phyloP scores from a whole-genome alignment of 2,113 vertebrate species.

The Bolborhynchus lineola region DNA sequence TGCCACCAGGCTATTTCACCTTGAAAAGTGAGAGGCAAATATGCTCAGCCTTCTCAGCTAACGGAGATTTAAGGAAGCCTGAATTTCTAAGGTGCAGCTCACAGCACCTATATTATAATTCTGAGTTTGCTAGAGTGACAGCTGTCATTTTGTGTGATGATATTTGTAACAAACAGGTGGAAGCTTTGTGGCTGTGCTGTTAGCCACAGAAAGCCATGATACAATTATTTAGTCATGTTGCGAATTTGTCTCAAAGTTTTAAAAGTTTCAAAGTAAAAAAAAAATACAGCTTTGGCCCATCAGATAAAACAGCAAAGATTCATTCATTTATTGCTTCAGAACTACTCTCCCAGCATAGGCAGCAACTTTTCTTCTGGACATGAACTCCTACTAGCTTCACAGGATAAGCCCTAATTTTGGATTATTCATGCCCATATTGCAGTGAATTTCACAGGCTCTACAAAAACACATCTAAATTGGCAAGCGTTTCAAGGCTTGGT shows the following conservation, averaged over 20 bases:
- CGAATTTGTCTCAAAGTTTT: not conserved
- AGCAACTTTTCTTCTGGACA: not conserved
- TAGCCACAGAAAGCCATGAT: not conserved
- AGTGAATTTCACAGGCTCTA: not conserved
- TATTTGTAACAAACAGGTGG: not conserved
- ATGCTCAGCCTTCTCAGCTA: not conserved
- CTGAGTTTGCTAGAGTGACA: not conserved
- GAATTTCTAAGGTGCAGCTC: not conserved
- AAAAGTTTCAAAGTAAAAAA: not conserved
- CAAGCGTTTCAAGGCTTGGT: not conserved
- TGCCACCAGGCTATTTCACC: not conserved
- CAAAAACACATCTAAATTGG: not conserved
- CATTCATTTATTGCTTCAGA: not conserved
- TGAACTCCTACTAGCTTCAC: not conserved
- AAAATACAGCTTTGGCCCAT: not conserved
- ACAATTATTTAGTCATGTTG: not conserved
- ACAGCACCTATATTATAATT: not conserved
- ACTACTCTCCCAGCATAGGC: not conserved
- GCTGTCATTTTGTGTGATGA: not conserved
- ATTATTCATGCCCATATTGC: constrained; percentile 56
- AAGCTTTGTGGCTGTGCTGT: not conserved
- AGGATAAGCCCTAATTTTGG: constrained; percentile 12
- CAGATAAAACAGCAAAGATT: not conserved
- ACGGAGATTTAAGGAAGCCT: not conserved
- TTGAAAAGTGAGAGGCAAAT: not conserved